These are phyloP conservation scores for Propsilocerus akamusi DNA, from an alignment of 1,140 invertebrate genomes.

Conservation along the genomic window DNA sequence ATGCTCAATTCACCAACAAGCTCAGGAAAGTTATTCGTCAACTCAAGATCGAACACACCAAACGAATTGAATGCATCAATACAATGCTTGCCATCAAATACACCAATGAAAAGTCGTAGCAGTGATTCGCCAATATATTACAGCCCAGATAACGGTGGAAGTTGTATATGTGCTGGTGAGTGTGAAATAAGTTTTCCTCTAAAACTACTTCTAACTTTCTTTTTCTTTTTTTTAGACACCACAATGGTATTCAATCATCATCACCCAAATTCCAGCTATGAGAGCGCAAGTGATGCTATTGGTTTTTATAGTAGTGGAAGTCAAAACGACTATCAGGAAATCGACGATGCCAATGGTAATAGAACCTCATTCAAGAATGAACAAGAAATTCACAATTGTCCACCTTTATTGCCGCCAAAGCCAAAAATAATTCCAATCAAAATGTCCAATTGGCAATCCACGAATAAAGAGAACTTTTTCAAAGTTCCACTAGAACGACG, in stretches of 20 bases:
- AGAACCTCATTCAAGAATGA: slow-evolving; percentile 1
- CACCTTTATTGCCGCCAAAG: slow-evolving; percentile 34
- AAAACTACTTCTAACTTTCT: not conserved
- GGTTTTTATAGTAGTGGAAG: too few relatives aligned
- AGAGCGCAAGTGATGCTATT: too few relatives aligned
- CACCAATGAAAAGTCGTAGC: not conserved
- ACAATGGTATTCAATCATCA: not conserved
- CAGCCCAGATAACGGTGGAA: not conserved
- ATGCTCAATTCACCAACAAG: not conserved
- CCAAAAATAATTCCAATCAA: slow-evolving; percentile 35
- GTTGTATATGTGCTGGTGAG: too few relatives aligned
- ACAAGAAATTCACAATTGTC: slow-evolving; percentile 15
- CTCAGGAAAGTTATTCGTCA: not conserved
- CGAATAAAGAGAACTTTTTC: slow-evolving; percentile 12
- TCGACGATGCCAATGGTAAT: too few relatives aligned
- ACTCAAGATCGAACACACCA: slow-evolving; percentile 1
- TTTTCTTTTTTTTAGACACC: not conserved
- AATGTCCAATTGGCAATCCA: slow-evolving; percentile 32
- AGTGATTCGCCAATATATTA: not conserved
- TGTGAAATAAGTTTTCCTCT: not conserved
- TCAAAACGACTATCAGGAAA: too few relatives aligned
- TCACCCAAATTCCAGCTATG: too few relatives aligned
- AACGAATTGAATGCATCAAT: not conserved
- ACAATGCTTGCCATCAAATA: not conserved
- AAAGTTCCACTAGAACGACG: slow-evolving; percentile 13